Evolutionary conservation across 2,888 invertebrate species (phyloP), one percentile per base, ranked within the genome.

Genomic region (Aradus depressus): DNA sequence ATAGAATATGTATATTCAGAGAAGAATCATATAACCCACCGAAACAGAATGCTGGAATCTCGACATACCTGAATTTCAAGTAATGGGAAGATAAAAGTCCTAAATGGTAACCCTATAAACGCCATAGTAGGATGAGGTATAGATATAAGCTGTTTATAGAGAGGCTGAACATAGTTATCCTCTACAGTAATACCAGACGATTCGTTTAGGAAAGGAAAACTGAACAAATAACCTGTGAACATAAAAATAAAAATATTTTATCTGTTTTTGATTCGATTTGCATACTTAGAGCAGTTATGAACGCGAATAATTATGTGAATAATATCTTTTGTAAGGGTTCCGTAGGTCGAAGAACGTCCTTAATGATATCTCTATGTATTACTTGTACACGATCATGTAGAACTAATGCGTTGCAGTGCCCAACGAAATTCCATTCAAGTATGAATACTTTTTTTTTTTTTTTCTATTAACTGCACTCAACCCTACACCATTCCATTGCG

Each of bases 141-240:
- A 65, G 91, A 84, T 34, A 93, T 76, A 45, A 91, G 69, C 64
- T 95, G 92, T 64, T 88, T 87, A 72, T 86, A 91, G 1, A 92
- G 73, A 0, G 85, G 82, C 62, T 79, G 77, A n/a, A 92, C 81
- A 70, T 80, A 81, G 65, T 88, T 86, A 53, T 85, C 79, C 42
- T 84, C 80, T 3, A 87, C 80, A 19, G 66, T 68, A 42, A 90
- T 73, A 3, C 75, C 78, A 64, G 86, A 86, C 3, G 77, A 75
- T 14, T 73, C 65, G 48, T 76, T 74, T 54, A 88, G 72, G 68
- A 88, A 88, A 23, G 85, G 84, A 66, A 84, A 86, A 56, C 75
- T 76, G 69, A 81, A 86, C 52, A 75, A 72, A 65, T 86, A 87
- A 0, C 87, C 84, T 75, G 70, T 43, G 67, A 66, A 49, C 35